A percentile compares a stretch with the other conserved stretches of the same genome.
phyloP scores from a whole-genome alignment of 2,797 vertebrate genomes.

The Takifugu rubripes region DNA sequence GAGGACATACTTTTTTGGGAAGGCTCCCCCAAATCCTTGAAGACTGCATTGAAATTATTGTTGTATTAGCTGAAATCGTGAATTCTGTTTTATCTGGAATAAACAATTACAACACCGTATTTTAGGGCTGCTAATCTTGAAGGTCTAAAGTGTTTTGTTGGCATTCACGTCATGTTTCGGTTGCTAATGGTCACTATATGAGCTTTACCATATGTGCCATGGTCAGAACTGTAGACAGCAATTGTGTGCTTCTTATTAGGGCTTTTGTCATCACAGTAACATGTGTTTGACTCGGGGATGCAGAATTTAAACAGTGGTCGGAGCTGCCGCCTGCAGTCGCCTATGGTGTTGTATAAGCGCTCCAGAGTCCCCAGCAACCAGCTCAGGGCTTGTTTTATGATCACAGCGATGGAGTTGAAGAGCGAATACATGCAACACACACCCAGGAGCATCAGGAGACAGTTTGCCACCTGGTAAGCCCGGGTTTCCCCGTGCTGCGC shows the following conservation, averaged over 20 bases:
- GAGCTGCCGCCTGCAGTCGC: neutral
- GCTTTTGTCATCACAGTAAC: constrained; percentile 16
- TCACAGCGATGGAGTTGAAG: constrained; percentile 60
- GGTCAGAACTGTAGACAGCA: constrained; percentile 6
- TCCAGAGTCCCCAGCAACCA: constrained; percentile 46
- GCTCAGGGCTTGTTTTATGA: constrained; percentile 64
- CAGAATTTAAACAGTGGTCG: constrained; percentile 10
- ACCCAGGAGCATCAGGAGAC: constrained; percentile 62
- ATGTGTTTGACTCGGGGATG: constrained; percentile 11
- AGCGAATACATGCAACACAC: constrained; percentile 70
- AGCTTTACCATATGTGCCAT: constrained; percentile 27
- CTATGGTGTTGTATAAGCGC: constrained; percentile 5
- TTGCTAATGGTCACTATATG: constrained; percentile 43
- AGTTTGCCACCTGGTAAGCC: constrained; percentile 59
- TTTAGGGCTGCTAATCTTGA: too few relatives aligned
- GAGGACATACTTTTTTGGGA: too few relatives aligned
- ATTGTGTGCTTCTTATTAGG: constrained; percentile 11
- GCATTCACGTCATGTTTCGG: neutral
- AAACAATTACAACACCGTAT: neutral
- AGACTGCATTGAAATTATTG: too few relatives aligned
- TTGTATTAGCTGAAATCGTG: neutral
- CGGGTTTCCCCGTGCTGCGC: constrained; percentile 38
- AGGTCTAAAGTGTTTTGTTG: neutral
- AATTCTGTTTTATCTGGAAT: neutral
- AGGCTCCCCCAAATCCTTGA: too few relatives aligned